Evolutionary conservation across 1,140 invertebrate genomes (phyloP).

Genomic region (Pseudomyrmex flavicornis): DNA sequence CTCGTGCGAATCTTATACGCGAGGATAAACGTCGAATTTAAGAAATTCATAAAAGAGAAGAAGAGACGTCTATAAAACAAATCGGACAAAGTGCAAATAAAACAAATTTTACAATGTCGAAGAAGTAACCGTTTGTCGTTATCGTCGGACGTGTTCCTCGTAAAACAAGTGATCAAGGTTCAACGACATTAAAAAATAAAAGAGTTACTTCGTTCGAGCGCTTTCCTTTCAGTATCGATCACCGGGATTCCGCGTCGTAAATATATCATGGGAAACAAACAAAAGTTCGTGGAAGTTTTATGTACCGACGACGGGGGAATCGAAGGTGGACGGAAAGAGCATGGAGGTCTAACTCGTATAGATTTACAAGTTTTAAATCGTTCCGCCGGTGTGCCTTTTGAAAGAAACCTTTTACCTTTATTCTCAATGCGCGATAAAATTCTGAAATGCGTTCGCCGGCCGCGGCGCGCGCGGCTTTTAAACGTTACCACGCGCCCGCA

Average conservation of each 20-base stretch:
- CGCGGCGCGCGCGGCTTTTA: constrained; percentile 77
- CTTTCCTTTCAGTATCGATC: constrained; percentile 42
- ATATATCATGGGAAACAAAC: constrained; percentile 59
- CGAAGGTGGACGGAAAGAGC: constrained; percentile 50
- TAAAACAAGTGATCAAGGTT: constrained; percentile 47
- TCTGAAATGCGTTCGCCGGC: constrained; percentile 76
- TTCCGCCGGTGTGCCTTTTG: constrained; percentile 74
- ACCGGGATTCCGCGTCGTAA: constrained; percentile 53
- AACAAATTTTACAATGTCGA: background rate
- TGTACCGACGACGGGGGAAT: constrained; percentile 35
- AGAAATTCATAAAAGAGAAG: constrained; percentile 46
- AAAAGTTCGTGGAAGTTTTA: constrained; percentile 61
- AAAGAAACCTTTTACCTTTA: constrained; percentile 80
- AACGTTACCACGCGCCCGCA: constrained; percentile 76
- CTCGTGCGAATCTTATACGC: constrained; percentile 9
- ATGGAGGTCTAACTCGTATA: constrained; percentile 74
- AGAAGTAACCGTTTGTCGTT: constrained; percentile 41
- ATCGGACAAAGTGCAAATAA: background rate
- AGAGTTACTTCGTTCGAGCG: constrained; percentile 28
- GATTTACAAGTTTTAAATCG: constrained; percentile 81
- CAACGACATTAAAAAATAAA: constrained; percentile 51
- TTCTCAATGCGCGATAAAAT: constrained; percentile 79
- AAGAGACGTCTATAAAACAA: background rate
- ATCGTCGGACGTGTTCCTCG: background rate
- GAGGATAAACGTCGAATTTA: constrained; percentile 6